phyloP scores from a whole-genome alignment of 1,140 invertebrate species.

The Drosophila trapezifrons region DNA sequence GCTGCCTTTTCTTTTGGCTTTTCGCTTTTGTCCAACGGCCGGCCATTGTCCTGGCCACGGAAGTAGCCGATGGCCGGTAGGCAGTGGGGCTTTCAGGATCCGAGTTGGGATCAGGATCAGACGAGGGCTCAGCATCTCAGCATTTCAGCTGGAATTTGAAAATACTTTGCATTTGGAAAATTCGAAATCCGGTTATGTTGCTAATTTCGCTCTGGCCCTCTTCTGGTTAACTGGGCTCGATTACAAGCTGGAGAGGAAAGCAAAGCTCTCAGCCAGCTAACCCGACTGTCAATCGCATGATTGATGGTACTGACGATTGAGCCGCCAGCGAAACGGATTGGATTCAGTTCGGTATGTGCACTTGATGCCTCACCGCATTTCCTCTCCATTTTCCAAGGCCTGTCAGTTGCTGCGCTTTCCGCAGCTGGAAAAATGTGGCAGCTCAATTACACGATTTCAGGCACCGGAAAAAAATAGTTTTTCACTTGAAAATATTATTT shows the following conservation, averaged over 20 bases:
- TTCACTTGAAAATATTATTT: no score
- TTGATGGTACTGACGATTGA: slow-evolving; percentile 77
- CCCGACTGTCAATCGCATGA: slow-evolving; percentile 69
- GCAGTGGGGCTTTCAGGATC: slow-evolving; percentile 9
- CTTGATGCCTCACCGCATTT: slow-evolving; percentile 6
- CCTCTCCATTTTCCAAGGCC: slow-evolving; percentile 28
- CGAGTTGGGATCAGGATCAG: slow-evolving; percentile 6
- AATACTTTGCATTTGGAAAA: slow-evolving; percentile 75
- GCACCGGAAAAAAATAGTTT: background rate
- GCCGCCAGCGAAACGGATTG: slow-evolving; percentile 42
- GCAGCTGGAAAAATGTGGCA: slow-evolving; percentile 60
- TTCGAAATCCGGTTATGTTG: slow-evolving; percentile 75
- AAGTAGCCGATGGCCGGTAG: slow-evolving; percentile 45
- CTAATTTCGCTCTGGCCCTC: slow-evolving; percentile 54
- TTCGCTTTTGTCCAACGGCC: slow-evolving; percentile 61
- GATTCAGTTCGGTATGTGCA: slow-evolving; percentile 19
- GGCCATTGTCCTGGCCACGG: slow-evolving; percentile 52
- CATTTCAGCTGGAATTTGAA: slow-evolving; percentile 35
- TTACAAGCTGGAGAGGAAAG: slow-evolving; percentile 46
- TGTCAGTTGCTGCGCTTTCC: slow-evolving; percentile 57
- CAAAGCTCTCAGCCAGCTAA: slow-evolving; percentile 45
- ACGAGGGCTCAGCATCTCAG: slow-evolving; percentile 4
- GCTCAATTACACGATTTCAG: slow-evolving; percentile 57
- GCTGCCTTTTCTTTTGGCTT: slow-evolving; percentile 64
- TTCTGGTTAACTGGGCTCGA: slow-evolving; percentile 49